A percentile compares a stretch with the other conserved stretches of the same genome.
These are phyloP conservation scores for Caenorhabditis japonica DNA, from an alignment of 2,888 invertebrate species.

Conservation along the genomic window DNA sequence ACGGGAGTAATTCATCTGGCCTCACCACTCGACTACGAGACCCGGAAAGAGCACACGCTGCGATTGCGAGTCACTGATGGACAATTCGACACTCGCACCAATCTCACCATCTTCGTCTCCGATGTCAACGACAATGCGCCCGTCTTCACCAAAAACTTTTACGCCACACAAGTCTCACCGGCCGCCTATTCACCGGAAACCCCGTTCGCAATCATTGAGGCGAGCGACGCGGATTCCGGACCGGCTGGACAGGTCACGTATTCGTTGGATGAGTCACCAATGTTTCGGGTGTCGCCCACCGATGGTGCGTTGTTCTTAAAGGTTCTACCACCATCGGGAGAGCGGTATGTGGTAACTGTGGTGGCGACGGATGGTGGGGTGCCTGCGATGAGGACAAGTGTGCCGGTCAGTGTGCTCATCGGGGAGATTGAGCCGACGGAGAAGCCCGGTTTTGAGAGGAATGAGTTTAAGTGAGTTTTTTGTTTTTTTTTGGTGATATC, in stretches of 20 bases:
- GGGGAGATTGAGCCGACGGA: slow-evolving; percentile 18
- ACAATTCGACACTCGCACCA: slow-evolving; percentile 42
- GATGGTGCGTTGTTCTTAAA: slow-evolving; percentile 20
- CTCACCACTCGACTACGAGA: slow-evolving; percentile 65
- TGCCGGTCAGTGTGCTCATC: slow-evolving; percentile 46
- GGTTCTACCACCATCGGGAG: slow-evolving; percentile 31
- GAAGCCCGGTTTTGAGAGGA: slow-evolving; percentile 19
- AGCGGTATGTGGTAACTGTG: slow-evolving; percentile 58
- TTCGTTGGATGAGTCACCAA: slow-evolving; percentile 27
- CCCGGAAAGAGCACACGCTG: slow-evolving; percentile 42
- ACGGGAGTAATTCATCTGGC: slow-evolving; percentile 66
- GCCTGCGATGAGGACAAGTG: slow-evolving; percentile 56
- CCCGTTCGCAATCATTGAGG: slow-evolving; percentile 87
- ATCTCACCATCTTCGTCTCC: slow-evolving; percentile 60
- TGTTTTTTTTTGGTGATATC: not conserved
- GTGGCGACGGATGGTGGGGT: slow-evolving; percentile 62
- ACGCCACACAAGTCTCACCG: slow-evolving; percentile 26
- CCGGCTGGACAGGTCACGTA: slow-evolving; percentile 86
- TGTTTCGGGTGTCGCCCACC: slow-evolving; percentile 39
- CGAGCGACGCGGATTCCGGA: slow-evolving; percentile 95
- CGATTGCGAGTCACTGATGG: slow-evolving; percentile 66
- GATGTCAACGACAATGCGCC: slow-evolving; percentile 74
- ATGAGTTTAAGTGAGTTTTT: slow-evolving; percentile 16
- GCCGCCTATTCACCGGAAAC: slow-evolving; percentile 6
- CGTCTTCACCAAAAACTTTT: slow-evolving; percentile 59